A percentile compares a stretch with the other conserved stretches of the same genome.
Evolutionary conservation across 2,888 invertebrate species (phyloP).

Genomic region (Erebia aethiops): DNA sequence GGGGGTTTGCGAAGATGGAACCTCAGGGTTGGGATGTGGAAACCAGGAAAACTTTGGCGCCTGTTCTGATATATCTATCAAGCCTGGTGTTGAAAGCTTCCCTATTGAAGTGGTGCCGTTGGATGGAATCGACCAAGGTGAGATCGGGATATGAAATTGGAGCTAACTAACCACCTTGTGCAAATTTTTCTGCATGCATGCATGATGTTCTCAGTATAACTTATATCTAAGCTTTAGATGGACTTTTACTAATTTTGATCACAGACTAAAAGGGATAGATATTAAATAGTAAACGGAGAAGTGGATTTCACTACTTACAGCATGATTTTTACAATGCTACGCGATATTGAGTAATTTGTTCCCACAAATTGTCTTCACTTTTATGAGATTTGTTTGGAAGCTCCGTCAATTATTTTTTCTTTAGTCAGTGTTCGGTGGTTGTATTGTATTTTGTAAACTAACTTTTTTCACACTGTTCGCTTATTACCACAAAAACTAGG

Average conservation of each 20-base stretch:
- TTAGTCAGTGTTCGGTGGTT: constrained; percentile 4
- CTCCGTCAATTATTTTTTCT: background rate
- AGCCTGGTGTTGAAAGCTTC: constrained; percentile 55
- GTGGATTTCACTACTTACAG: background rate
- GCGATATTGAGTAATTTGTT: no score
- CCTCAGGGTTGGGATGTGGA: constrained; percentile 91
- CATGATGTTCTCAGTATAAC: constrained; percentile 15
- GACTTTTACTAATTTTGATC: constrained; percentile 5
- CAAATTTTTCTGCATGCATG: background rate
- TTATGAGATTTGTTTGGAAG: background rate
- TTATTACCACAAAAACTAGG: background rate
- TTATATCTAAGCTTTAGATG: constrained; percentile 1
- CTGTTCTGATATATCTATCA: constrained; percentile 90
- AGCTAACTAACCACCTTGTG: constrained; percentile 2
- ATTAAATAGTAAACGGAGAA: background rate
- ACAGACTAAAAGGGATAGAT: background rate
- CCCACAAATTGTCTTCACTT: no score
- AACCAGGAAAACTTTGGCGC: constrained; percentile 93
- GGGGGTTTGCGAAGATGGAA: constrained; percentile 87
- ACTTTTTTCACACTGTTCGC: background rate
- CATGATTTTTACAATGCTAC: background rate
- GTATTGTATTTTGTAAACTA: background rate
- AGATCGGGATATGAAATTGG: constrained; percentile 13
- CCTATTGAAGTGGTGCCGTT: constrained; percentile 35
- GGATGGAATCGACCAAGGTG: constrained; percentile 31